phyloP scores from a whole-genome alignment of 2,113 vertebrate species.

The Ciconia boyciana region DNA sequence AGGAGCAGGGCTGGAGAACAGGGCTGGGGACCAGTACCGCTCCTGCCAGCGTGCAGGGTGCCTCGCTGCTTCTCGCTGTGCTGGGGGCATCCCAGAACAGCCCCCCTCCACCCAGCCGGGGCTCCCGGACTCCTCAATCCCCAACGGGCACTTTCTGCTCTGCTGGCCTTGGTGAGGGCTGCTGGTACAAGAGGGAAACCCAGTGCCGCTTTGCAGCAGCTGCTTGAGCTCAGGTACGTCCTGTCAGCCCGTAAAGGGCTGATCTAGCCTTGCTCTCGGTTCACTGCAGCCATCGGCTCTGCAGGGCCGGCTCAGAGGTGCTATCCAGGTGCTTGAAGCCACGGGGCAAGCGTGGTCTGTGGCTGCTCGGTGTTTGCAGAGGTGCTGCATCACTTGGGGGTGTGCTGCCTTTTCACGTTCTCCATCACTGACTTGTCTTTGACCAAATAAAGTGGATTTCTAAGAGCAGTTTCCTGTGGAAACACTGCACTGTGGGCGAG shows the following conservation, averaged over 20 bases:
- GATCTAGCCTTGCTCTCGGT: not conserved
- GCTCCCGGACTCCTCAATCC: not conserved
- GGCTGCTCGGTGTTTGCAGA: not conserved
- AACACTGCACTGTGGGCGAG: accelerated
- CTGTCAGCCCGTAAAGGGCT: accelerated
- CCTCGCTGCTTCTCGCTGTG: not conserved
- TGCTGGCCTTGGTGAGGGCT: not conserved
- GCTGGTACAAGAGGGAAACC: not conserved
- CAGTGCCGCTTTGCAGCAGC: accelerated
- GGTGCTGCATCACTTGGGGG: accelerated
- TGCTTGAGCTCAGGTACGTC: not conserved
- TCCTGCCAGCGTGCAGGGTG: not conserved
- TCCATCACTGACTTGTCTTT: not conserved
- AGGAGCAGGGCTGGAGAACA: not conserved
- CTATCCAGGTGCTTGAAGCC: not conserved
- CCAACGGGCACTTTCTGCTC: not conserved
- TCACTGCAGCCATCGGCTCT: accelerated
- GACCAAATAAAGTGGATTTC: slow-evolving; percentile 46
- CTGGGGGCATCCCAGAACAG: not conserved
- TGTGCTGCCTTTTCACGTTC: accelerated
- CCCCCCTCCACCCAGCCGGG: not conserved
- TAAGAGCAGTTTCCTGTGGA: not conserved
- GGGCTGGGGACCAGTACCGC: not conserved
- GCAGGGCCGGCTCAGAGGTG: not conserved
- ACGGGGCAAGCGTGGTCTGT: accelerated